Conservation (phyloP, 2,113 vertebrate species). For the Chaetodon trifascialis region DNA sequence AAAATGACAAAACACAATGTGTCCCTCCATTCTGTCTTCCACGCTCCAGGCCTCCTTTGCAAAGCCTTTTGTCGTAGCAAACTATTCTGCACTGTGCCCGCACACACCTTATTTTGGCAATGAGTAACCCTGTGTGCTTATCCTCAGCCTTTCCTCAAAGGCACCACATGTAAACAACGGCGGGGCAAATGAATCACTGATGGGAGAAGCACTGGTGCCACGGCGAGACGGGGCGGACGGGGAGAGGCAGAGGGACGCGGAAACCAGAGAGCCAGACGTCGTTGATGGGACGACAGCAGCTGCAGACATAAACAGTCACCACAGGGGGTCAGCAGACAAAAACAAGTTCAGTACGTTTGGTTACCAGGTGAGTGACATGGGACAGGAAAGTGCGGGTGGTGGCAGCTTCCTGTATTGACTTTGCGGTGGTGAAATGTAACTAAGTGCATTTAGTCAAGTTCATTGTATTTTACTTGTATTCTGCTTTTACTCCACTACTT, state of each 20-base stretch:
- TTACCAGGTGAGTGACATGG: constrained; percentile 71
- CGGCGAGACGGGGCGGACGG: constrained; percentile 39
- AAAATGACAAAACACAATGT: constrained; percentile 5
- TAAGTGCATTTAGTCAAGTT: too few relatives aligned
- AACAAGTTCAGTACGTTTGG: constrained; percentile 71
- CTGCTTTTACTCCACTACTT: not conserved
- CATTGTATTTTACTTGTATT: too few relatives aligned
- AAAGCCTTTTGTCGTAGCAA: not conserved
- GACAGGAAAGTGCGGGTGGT: not conserved
- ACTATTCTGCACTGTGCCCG: not conserved
- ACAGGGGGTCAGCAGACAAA: constrained; percentile 77
- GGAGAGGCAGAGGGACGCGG: constrained; percentile 60
- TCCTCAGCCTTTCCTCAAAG: constrained; percentile 60
- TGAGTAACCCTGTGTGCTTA: constrained; percentile 29
- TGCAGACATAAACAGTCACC: constrained; percentile 66
- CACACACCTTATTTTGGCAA: constrained; percentile 13
- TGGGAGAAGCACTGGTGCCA: constrained; percentile 46
- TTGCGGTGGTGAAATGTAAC: too few relatives aligned
- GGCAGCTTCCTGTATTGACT: too few relatives aligned
- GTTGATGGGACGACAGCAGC: constrained; percentile 30
- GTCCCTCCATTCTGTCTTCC: not conserved
- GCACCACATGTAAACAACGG: constrained; percentile 38
- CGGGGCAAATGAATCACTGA: constrained; percentile 49
- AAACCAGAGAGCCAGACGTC: constrained; percentile 58
- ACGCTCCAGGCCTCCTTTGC: not conserved